Percentiles rank a stretch among this genome's conserved stretches.
Conservation (phyloP, 2,888 invertebrate species). For the Perithous albicinctus region DNA sequence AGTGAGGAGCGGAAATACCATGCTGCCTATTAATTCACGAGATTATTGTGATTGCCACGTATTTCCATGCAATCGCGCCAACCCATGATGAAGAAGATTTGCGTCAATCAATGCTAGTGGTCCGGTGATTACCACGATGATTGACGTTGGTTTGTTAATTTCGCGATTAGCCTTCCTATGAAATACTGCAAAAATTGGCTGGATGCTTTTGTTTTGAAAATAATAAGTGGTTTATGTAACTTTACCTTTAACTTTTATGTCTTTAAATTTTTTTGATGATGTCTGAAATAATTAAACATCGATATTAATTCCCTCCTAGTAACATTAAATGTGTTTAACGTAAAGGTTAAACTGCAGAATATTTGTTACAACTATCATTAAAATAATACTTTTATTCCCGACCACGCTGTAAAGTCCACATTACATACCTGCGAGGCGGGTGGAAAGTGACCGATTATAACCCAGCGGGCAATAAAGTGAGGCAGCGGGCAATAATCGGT, state of each 20-base stretch:
- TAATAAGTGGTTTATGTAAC: background rate
- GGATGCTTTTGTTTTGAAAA: background rate
- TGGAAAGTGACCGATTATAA: too few relatives aligned
- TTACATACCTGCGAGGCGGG: too few relatives aligned
- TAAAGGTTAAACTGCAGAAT: too few relatives aligned
- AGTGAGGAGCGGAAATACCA: slow-evolving; percentile 77
- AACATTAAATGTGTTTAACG: too few relatives aligned
- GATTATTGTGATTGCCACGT: slow-evolving; percentile 54
- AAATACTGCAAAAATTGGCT: background rate
- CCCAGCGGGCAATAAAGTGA: too few relatives aligned
- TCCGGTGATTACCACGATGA: slow-evolving; percentile 27
- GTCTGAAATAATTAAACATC: background rate
- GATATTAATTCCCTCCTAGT: background rate
- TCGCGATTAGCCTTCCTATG: background rate
- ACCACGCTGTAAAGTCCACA: too few relatives aligned
- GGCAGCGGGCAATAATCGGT: too few relatives aligned
- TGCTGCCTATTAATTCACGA: slow-evolving; percentile 58
- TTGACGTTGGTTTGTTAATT: slow-evolving; percentile 31
- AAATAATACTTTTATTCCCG: too few relatives aligned
- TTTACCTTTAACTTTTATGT: too few relatives aligned
- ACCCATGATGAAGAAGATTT: slow-evolving; percentile 44
- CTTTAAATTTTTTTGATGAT: too few relatives aligned
- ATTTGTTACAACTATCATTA: too few relatives aligned
- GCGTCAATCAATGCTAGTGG: slow-evolving; percentile 56
- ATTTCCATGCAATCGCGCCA: slow-evolving; percentile 11